These are phyloP conservation scores for Acestrorhynchus altus DNA, from an alignment of 2,797 vertebrate genomes.

Conservation along the genomic window DNA sequence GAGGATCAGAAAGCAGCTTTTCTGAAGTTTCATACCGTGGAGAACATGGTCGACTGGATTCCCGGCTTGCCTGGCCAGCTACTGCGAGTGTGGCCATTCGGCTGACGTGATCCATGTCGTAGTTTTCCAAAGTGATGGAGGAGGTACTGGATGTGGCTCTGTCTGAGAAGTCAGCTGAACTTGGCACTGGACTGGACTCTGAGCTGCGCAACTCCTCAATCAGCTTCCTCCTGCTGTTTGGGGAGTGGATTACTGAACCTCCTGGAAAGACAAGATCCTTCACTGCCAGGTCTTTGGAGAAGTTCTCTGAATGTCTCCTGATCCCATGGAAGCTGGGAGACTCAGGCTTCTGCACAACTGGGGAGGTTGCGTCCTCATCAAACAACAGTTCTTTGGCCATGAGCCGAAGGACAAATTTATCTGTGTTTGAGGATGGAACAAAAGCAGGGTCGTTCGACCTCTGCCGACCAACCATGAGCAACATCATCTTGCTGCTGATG, in stretches of 20 bases:
- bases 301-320: constrained; percentile 81
- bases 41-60: constrained; percentile 75
- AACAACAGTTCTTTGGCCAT: constrained; percentile 80
- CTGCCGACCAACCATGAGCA: constrained; percentile 89
- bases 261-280: constrained; percentile 83
- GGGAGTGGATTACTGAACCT: constrained; percentile 71
- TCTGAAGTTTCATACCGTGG: constrained; percentile 71
- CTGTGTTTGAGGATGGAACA: constrained; percentile 88
- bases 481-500: constrained; percentile 84
- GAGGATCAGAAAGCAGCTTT: constrained; percentile 54
- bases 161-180: constrained; percentile 79
- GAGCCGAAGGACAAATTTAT: constrained; percentile 88
- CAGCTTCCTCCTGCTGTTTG: constrained; percentile 77
- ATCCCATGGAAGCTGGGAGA: constrained; percentile 72
- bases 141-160: constrained; percentile 73
- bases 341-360: constrained; percentile 65
- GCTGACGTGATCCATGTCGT: constrained; percentile 74
- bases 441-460: constrained; percentile 87
- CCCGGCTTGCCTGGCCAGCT: constrained; percentile 70
- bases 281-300: constrained; percentile 71
- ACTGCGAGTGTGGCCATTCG: constrained; percentile 66
- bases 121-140: constrained; percentile 73
- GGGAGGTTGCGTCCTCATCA: constrained; percentile 65
- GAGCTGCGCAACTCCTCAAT: constrained; percentile 84
- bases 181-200: constrained; percentile 80